Conservation (phyloP, 2,888 invertebrate species). For the Hanleya hanleyi region DNA sequence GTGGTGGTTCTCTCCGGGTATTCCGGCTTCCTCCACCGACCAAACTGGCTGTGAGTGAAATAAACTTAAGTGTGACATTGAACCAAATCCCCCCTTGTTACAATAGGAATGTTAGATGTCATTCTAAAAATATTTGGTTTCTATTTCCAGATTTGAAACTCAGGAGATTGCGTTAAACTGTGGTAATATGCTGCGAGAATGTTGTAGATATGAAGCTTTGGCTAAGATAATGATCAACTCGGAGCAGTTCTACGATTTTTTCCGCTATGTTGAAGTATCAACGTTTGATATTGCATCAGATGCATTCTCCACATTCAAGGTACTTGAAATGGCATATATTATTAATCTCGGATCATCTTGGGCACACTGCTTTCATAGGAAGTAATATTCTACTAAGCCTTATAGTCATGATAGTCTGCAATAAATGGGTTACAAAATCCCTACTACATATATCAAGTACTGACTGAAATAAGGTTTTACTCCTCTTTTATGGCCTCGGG, state of each 20-base stretch:
- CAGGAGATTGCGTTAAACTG: conserved; percentile 99
- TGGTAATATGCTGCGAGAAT: conserved; percentile 99
- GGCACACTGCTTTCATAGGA: no score
- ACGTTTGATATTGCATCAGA: conserved; percentile 99
- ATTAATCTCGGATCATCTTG: no score
- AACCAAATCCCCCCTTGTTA: no score
- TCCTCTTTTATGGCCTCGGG: no score
- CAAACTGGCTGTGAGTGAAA: no score
- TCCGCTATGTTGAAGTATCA: conserved; percentile 99
- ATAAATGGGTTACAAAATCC: no score
- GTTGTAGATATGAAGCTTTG: conserved; percentile 97
- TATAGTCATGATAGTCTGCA: no score
- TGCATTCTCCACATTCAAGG: conserved; percentile 99
- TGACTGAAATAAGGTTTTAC: no score
- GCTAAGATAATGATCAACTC: conserved; percentile 99
- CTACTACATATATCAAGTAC: no score
- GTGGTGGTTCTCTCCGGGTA: no score
- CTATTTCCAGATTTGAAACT: conserved; percentile 91
- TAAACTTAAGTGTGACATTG: no score
- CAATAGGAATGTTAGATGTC: not conserved
- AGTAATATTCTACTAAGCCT: no score
- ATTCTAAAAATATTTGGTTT: not conserved
- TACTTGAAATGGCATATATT: conserved; percentile 69
- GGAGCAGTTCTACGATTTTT: conserved; percentile 99
- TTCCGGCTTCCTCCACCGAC: not conserved